Evolutionary conservation across 2,797 vertebrate species (phyloP).

Genomic region (Morus bassanus): DNA sequence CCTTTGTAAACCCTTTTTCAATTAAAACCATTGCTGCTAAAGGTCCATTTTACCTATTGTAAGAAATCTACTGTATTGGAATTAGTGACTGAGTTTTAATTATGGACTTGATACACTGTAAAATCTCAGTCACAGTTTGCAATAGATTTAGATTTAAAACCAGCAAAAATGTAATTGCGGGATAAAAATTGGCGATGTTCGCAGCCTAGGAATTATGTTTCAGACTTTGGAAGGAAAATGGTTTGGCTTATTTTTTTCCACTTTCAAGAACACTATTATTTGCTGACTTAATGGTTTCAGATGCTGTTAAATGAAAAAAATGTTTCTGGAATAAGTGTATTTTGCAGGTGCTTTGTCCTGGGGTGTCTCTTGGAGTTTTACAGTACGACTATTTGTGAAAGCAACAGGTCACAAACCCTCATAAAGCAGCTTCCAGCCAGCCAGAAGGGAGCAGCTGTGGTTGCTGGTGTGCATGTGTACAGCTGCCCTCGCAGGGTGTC

Average conservation of each 20-base stretch:
- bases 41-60: not conserved
- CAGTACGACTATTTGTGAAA: not conserved
- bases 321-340: slow-evolving; percentile 1
- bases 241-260: slow-evolving; percentile 34
- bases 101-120: not conserved
- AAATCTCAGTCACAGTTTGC: not conserved
- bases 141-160: slow-evolving; percentile 26
- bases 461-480: not conserved
- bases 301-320: slow-evolving; percentile 22
- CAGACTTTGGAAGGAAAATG: slow-evolving; percentile 41
- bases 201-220: slow-evolving; percentile 34
- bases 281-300: slow-evolving; percentile 38
- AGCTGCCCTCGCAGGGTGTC: not conserved
- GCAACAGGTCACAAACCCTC: not conserved
- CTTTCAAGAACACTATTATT: slow-evolving; percentile 33
- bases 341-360: slow-evolving; percentile 52
- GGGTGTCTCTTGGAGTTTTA: not conserved
- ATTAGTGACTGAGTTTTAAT: not conserved
- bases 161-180: not conserved
- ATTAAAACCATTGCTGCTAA: not conserved
- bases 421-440: not conserved
- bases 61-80: not conserved
- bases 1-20: not conserved
- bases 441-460: not conserved
- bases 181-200: slow-evolving; percentile 4